Evolutionary conservation across 2,888 invertebrate genomes (phyloP), one percentile per base, ranked within the genome.

Genomic region (Aproaerema taeniolella): DNA sequence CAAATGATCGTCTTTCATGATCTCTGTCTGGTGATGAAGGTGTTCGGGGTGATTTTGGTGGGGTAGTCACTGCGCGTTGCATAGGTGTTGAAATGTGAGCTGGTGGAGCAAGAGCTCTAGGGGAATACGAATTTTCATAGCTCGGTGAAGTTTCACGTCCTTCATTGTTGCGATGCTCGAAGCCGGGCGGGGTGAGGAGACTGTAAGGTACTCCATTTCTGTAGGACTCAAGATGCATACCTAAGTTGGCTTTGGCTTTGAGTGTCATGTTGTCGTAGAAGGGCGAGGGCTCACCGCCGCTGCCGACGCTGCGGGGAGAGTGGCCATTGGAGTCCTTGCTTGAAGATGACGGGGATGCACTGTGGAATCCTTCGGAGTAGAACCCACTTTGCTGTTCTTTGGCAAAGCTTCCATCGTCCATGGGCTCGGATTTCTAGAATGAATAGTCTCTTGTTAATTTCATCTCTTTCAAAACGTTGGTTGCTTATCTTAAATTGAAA

Each of bases 341-440:
- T 38, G 89, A 89, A 7, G 88, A 88, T 1, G 88, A 88, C 0
- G 90, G 90, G 0, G 90, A 90, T 0, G 89, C 88, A 44, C 89
- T 89, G 52, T 88, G 88, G 55, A 89, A 88, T 2, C 87, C 87
- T 51, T 89, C 89, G n/a, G 89, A 89, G 53, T 88, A 89, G 52
- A 90, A 90, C 5, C 88, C 87, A 42, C 90, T 88, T 1, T 88
- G 88, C 52, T 89, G 90, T 45, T 90, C 90, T 54, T 89, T 88
- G 5, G 79, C 53, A 53, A 77, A 86, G 48, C 67, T 78, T 31
- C 71, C 68, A 8, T 78, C 83, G 46, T 80, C 83, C 75, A 67
- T 81, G 41, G 67, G 83, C 65, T 90, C 89, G 45, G 87, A 74
- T 86, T 90, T 90, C 91, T 90, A 78, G 9, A 83, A 73, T 67